phyloP scores from a whole-genome alignment of 2,888 invertebrate species.

The Caenorhabditis afra region DNA sequence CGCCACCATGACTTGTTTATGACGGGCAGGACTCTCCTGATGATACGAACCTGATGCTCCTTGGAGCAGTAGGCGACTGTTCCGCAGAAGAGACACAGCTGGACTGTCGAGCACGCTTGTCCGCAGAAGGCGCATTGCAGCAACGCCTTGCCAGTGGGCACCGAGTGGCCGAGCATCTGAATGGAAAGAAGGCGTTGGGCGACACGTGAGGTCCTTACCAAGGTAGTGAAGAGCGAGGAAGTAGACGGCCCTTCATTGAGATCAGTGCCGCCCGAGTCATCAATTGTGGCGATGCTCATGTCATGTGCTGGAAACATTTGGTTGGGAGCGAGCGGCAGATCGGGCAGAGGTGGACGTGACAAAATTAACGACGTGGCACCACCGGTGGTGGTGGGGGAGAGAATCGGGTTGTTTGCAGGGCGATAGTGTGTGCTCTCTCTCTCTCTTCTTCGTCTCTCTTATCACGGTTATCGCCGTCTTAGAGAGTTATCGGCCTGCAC shows the following conservation, averaged over 20 bases:
- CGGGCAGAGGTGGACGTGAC: conserved; percentile 49
- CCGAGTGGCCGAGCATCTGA: conserved; percentile 38
- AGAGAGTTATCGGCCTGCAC: conserved; percentile 37
- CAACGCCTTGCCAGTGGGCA: neutral
- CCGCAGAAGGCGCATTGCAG: conserved; percentile 44
- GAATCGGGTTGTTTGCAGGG: conserved; percentile 26
- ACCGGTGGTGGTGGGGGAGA: too few relatives aligned
- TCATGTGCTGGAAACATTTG: conserved; percentile 34
- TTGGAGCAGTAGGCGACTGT: conserved; percentile 63
- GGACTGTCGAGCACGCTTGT: neutral
- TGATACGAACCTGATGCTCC: conserved; percentile 65
- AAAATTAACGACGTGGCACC: conserved; percentile 51
- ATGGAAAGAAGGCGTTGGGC: neutral
- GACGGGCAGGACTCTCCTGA: neutral
- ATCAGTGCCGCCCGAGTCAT: conserved; percentile 28
- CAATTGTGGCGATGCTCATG: conserved; percentile 46
- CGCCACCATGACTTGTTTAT: conserved; percentile 27
- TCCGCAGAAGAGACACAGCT: conserved; percentile 65
- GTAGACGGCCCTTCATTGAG: conserved; percentile 24
- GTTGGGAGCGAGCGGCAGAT: too few relatives aligned
- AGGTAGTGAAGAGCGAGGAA: conserved; percentile 19
- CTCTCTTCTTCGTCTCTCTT: conserved; percentile 24
- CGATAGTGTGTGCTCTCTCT: conserved; percentile 35
- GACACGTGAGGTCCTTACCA: conserved; percentile 13
- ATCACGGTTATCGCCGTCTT: conserved; percentile 40